Evolutionary conservation across 2,888 invertebrate species (phyloP), one percentile per base, ranked within the genome.

Genomic region (Oxyteleia sp.): DNA sequence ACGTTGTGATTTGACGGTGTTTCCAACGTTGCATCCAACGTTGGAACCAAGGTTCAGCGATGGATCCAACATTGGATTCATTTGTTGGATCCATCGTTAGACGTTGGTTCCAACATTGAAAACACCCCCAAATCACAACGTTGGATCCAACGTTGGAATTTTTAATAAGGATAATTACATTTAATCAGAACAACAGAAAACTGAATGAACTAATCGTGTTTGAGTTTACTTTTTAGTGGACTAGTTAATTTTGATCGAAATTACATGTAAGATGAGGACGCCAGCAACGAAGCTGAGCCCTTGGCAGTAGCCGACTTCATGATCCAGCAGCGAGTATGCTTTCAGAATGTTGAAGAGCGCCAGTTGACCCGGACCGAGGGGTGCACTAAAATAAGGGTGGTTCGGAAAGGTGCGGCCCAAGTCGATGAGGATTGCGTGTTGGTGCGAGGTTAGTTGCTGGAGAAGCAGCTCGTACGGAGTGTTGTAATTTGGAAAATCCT

Each of bases 261-360:
- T 75, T 78, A 78, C 98, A 94, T 99, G 99, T 87, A 99, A 94
- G 8, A 99, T 94, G 0, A 99, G 94, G 0, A 99, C 96, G 10
- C 98, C 99, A 81, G 98, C 99, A 1, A 99, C 98, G 91, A 99
- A 99, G 89, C 98, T 98, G 8, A 99, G 95, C 0, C 99, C 99
- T 94, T 99, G 99, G 87, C 99, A 99, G 93, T 99, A 99, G 0
- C 98, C 99, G 0, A 99, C 97, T 90, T 99, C 98, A 0, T 97
- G 96, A 93, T 99, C 99, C 38, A 99, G 93, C 23, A 99, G 94
- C 0, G 99, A 99, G 93, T 99, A 99, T 0, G 99, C 99, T 93
- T 99, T 99, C 26, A 99, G 94, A 16, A 99, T 94, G 94, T 99
- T 99, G 93, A 98, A 99, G 2, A 99, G 94, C 0, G 98, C 97